Conservation (phyloP, 2,113 vertebrate species). For the Gobio gobio region DNA sequence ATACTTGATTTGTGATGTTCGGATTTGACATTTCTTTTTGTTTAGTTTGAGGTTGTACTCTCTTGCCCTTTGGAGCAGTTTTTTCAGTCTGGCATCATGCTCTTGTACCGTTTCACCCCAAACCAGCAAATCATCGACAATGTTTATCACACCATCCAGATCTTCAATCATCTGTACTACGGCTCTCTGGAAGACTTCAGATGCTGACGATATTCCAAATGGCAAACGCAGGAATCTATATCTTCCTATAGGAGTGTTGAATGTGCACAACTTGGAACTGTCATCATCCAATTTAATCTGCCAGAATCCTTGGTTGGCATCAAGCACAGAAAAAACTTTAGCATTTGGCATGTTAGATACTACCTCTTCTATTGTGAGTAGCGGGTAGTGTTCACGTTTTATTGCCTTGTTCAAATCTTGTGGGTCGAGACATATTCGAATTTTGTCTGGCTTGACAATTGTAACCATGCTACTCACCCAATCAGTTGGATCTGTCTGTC, state of each 20-base stretch:
- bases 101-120: constrained; percentile 2
- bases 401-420: constrained; percentile 39
- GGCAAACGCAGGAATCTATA: background rate
- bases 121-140: constrained; percentile 9
- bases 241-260: background rate
- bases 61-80: constrained; percentile 39
- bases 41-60: constrained; percentile 31
- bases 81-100: constrained; percentile 20
- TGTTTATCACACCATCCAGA: background rate
- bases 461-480: background rate
- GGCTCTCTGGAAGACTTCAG: background rate
- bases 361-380: constrained; percentile 43
- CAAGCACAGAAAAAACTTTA: constrained; percentile 42
- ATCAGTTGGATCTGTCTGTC: background rate
- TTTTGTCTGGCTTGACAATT: constrained; percentile 32
- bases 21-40: constrained; percentile 35
- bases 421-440: constrained; percentile 45
- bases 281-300: constrained; percentile 14
- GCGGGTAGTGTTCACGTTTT: constrained; percentile 37
- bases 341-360: constrained; percentile 40
- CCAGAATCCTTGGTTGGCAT: constrained; percentile 49
- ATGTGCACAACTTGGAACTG: background rate
- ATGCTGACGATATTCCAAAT: background rate
- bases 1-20: constrained; percentile 33
- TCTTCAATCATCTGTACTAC: constrained; percentile 44